Evolutionary conservation across 2,113 vertebrate genomes (phyloP), one percentile per base, ranked within the genome.

Genomic region (Myrmecobius fasciatus): DNA sequence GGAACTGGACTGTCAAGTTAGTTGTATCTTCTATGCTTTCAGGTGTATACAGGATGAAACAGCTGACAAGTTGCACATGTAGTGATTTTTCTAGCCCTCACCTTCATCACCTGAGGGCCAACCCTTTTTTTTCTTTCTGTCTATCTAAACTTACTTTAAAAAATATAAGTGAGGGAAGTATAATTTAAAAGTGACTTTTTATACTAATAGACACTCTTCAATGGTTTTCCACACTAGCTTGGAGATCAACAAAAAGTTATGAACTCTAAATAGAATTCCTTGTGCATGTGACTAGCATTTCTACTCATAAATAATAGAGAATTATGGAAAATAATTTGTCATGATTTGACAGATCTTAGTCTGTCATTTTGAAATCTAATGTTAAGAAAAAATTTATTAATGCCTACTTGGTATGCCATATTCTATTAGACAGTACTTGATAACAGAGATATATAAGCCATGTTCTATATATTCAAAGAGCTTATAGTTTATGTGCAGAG

Each of bases 41-140:
- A 89, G 95, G 91, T 90, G 26, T 52, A 91, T 52, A 36, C 20
- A 31, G 53, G 53, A 93, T 53, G 46, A 93, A 48, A 89, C 89
- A 91, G 54, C 93, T 89, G 83, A 96, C 89, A 93, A 92, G 43
- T 95, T 94, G 5, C 60, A 89, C 95, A 94, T 95, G 91, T 88
- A 83, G 75, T 48, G 25, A 96, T 97, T 92, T 53, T 93, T 91
- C 93, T 8, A 92, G 90, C 54, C 26, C 8, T 95, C 28, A 43
- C 47, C 14, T 91, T 96, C 91, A 90, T 49, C 51, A 49, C 3
- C 60, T 43, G 2, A 1, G 26, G 52, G 25, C 14, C 24, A 95
- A 8, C 6, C 20, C 67, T n/a, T 83, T 53, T 53, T 67, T 75
- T n/a, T 83, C 43, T 92, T 9, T 92, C 43, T 97, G 93, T 75